Evolutionary conservation across 2,113 vertebrate genomes (phyloP).

Genomic region (Catagonus wagneri): DNA sequence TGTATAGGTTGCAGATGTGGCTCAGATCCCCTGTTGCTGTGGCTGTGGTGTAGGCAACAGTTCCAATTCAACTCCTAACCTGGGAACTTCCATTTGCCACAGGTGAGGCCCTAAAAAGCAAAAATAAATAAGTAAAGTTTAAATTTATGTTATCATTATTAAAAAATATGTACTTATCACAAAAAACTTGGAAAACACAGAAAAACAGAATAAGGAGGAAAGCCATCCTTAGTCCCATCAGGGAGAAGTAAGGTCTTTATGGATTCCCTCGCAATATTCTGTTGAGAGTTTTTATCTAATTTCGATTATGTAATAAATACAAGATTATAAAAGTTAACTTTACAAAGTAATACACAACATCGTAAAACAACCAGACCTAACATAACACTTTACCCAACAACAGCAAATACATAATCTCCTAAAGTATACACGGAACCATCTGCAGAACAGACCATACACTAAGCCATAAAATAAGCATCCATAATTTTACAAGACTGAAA

Average conservation of each 20-base stretch:
- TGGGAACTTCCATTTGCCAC: no score
- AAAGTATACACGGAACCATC: background rate
- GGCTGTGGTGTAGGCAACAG: no score
- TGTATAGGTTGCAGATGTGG: no score
- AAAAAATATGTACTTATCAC: background rate
- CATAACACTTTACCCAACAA: background rate
- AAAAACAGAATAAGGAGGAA: background rate
- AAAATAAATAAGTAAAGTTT: background rate
- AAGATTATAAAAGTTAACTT: background rate
- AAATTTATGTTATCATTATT: conserved; percentile 34
- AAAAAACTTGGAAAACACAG: conserved; percentile 39
- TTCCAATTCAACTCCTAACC: no score
- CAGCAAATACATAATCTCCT: background rate
- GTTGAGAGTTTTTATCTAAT: conserved; percentile 14
- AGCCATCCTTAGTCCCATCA: background rate
- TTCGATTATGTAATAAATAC: background rate
- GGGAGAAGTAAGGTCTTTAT: background rate
- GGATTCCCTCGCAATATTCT: background rate
- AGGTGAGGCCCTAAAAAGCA: no score
- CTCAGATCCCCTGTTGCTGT: no score
- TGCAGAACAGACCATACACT: background rate
- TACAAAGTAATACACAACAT: background rate
- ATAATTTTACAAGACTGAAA: conserved; percentile 44
- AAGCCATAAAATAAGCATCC: conserved; percentile 27
- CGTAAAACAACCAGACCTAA: background rate